phyloP scores from a whole-genome alignment of 2,888 invertebrate species.

The Zaprionus obscuricornis region DNA sequence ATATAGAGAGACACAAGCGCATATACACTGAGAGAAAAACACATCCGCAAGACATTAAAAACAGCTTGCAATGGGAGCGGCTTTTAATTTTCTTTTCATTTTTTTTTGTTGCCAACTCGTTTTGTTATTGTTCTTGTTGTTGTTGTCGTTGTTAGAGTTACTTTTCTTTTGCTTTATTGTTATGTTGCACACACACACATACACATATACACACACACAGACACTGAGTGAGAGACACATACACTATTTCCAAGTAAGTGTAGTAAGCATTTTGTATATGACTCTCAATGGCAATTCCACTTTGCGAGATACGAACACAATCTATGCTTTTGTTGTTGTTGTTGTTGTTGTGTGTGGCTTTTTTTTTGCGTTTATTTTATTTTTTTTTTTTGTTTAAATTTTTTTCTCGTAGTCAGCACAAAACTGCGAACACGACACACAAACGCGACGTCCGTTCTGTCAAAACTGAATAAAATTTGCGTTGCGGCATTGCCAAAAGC shows the following conservation, averaged over 20 bases:
- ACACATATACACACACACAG: not conserved
- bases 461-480: constrained; percentile 63
- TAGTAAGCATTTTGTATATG: constrained; percentile 25
- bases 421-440: constrained; percentile 43
- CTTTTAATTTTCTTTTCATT: constrained; percentile 24
- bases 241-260: too few relatives aligned
- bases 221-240: too few relatives aligned
- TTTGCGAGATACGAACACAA: constrained; percentile 24
- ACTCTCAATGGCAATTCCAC: constrained; percentile 38
- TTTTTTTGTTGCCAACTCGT: constrained; percentile 31
- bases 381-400: constrained; percentile 5
- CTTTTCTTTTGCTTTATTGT: constrained; percentile 22
- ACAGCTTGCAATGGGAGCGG: constrained; percentile 23
- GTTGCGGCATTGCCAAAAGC: constrained; percentile 57
- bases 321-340: too few relatives aligned
- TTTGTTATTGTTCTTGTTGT: not conserved
- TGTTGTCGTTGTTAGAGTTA: constrained; percentile 1
- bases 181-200: constrained; percentile 10
- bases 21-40: too few relatives aligned
- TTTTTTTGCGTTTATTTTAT: too few relatives aligned
- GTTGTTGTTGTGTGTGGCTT: too few relatives aligned
- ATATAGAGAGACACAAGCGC: too few relatives aligned
- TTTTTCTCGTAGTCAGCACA: too few relatives aligned
- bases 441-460: constrained; percentile 56
- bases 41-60: constrained; percentile 4